Evolutionary conservation across 2,797 vertebrate genomes (phyloP), one percentile per base, ranked within the genome.

Genomic region (Myripristis jacobus): DNA sequence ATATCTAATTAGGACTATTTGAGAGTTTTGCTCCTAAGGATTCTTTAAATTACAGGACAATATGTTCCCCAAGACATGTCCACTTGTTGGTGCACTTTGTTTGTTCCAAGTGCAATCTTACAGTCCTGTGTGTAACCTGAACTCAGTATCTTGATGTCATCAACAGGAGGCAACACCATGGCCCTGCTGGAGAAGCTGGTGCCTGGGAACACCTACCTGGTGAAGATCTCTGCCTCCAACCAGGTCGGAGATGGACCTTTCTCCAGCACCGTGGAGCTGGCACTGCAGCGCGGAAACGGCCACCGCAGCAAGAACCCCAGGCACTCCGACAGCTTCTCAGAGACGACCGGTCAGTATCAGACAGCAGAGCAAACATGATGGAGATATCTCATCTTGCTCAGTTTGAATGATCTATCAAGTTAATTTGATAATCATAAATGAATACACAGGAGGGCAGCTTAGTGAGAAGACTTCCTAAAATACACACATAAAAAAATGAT

Each of bases 161-260:
- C 60, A 9, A 83, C 66, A 99, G 98, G 96, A 55, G 94, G 93
- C 18, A 96, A 97, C 67, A 98, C 96, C 0, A 99, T 99, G 97
- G 96, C 96, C 71, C 87, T 99, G 77, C 90, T 99, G 75, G 97
- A 99, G 91, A 97, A 96, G 79, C 92, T 99, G 21, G 91, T 95
- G 79, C 92, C 94, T 0, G 98, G 97, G 48, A 96, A 94, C 0
- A 77, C 96, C 71, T 99, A 99, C 89, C 89, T 98, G 80, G 92
- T 99, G 77, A 97, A 99, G 93, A 95, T 99, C 71, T 95, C 96
- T 0, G 96, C 97, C 2, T 96, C 97, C 81, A 99, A 98, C 57
- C 95, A 95, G 70, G 94, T 96, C 3, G 98, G 98, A 29, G 96
- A 98, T 19, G 97, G 97, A 11, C 98, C 98, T 18, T 99, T 98